These are phyloP conservation scores for Gobius niger DNA, from an alignment of 2,113 vertebrate genomes.

Conservation along the genomic window DNA sequence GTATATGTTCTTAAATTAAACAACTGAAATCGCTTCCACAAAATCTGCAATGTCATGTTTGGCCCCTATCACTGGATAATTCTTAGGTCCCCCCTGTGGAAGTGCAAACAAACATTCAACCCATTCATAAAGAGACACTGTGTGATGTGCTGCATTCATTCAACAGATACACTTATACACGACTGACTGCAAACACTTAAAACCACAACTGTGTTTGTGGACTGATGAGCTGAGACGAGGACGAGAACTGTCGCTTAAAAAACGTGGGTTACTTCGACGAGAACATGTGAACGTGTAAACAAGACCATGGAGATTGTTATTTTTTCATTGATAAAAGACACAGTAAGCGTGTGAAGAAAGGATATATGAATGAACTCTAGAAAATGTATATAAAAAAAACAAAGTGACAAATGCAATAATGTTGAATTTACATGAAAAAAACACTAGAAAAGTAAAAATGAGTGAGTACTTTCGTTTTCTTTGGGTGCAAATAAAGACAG, in stretches of 20 bases:
- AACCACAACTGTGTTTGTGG: conserved; percentile 39
- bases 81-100: conserved; percentile 46
- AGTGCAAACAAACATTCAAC: conserved; percentile 57
- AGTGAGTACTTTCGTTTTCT: conserved; percentile 23
- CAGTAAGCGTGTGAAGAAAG: conserved; percentile 21
- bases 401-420: conserved; percentile 21
- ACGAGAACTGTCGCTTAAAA: conserved; percentile 19
- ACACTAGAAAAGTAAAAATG: conserved; percentile 13
- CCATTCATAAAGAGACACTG: conserved; percentile 39
- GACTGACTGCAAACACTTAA: conserved; percentile 51
- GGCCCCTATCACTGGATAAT: conserved; percentile 59
- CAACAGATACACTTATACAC: conserved; percentile 43
- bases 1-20: not conserved
- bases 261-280: conserved; percentile 8
- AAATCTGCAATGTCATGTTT: conserved; percentile 32
- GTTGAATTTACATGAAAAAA: conserved; percentile 14
- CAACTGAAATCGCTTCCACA: not conserved
- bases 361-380: conserved; percentile 35
- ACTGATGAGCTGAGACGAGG: conserved; percentile 11
- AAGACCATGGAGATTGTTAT: conserved; percentile 14
- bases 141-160: conserved; percentile 37
- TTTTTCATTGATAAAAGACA: conserved; percentile 44
- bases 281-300: not conserved
- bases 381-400: not conserved
- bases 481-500: conserved; percentile 39